phyloP scores from a whole-genome alignment of 1,140 invertebrate species.

The Phymorhynchus buccinoides region DNA sequence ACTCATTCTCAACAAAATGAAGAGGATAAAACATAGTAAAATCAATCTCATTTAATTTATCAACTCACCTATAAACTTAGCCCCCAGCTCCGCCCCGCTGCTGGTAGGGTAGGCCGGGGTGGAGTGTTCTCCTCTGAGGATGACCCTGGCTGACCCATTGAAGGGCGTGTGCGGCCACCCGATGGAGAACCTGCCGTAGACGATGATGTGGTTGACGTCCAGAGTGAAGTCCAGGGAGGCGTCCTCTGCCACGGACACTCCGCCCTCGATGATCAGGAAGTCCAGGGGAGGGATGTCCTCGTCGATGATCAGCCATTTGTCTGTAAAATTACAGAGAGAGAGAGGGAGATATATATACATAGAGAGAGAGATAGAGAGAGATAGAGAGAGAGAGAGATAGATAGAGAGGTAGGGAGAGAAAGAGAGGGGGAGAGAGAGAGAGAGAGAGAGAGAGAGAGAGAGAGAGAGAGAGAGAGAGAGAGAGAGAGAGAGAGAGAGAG shows the following conservation, averaged over 20 bases:
- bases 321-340: constrained; percentile 46
- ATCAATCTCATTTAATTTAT: too few relatives aligned
- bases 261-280: constrained; percentile 65
- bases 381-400: too few relatives aligned
- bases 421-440: too few relatives aligned
- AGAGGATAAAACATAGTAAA: not conserved
- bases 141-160: constrained; percentile 55
- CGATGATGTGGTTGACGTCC: constrained; percentile 60
- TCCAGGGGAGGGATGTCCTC: constrained; percentile 53
- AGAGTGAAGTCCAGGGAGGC: constrained; percentile 44
- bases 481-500: too few relatives aligned
- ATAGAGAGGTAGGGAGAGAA: too few relatives aligned
- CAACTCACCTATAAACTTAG: constrained; percentile 65
- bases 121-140: constrained; percentile 57
- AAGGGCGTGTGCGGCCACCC: constrained; percentile 65
- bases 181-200: constrained; percentile 67
- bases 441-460: too few relatives aligned
- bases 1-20: not conserved
- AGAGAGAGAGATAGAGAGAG: too few relatives aligned
- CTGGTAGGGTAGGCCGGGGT: constrained; percentile 49
- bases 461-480: too few relatives aligned
- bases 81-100: constrained; percentile 57
- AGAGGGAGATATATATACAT: too few relatives aligned
- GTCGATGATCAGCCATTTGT: constrained; percentile 65
- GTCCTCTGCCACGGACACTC: constrained; percentile 58